Evolutionary conservation across 2,113 vertebrate species (phyloP).

Genomic region (Poeciliopsis retropinna): DNA sequence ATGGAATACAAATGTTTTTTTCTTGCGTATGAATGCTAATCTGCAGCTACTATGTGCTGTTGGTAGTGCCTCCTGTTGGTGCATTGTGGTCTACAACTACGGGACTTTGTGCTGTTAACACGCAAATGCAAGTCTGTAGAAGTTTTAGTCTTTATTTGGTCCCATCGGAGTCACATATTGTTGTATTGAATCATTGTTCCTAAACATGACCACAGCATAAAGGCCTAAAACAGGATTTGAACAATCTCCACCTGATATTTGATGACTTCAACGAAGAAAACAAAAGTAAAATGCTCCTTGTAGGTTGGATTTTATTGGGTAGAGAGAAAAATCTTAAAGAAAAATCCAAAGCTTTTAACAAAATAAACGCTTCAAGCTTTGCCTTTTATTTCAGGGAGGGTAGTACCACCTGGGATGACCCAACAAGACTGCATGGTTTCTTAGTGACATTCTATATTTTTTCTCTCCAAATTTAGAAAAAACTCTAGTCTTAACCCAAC

Average conservation of each 20-base stretch:
- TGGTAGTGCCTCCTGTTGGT: neutral
- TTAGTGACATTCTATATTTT: neutral
- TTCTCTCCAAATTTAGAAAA: neutral
- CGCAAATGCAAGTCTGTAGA: no score
- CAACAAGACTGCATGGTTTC: neutral
- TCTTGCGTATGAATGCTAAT: no score
- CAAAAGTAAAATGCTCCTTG: neutral
- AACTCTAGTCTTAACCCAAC: neutral
- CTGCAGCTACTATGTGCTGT: no score
- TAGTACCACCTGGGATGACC: no score
- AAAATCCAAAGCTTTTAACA: neutral
- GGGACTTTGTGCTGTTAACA: no score
- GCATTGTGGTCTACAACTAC: no score
- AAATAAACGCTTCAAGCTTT: no score
- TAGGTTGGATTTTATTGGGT: neutral
- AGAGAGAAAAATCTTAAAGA: neutral
- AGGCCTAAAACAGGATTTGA: neutral
- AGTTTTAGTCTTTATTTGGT: no score
- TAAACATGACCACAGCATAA: neutral
- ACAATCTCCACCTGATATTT: neutral
- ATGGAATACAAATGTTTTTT: no score
- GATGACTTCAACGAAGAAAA: neutral
- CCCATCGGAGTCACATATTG: no score
- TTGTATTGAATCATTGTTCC: neutral
- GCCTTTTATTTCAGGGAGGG: no score